Evolutionary conservation across 2,113 vertebrate genomes (phyloP).

Genomic region (Nansenia antarctica): DNA sequence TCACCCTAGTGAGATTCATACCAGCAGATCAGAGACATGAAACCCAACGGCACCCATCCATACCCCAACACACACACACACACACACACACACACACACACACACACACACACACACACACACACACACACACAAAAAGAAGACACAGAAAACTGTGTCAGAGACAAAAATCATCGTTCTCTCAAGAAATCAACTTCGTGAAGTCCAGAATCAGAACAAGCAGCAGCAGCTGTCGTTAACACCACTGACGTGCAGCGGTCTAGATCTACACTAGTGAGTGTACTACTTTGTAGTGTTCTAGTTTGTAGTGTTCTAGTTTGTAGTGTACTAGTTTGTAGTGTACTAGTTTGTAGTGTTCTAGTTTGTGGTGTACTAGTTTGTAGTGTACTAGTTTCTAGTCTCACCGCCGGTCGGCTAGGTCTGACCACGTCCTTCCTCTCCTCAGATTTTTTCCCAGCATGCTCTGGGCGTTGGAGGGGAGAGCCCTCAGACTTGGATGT

Average conservation of each 20-base stretch:
- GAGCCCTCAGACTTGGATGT: slow-evolving; percentile 96
- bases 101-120: slow-evolving; percentile 13
- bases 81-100: slow-evolving; percentile 13
- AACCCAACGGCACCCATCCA: slow-evolving; percentile 12
- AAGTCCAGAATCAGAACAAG: too few relatives aligned
- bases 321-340: slow-evolving; percentile 25
- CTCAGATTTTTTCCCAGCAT: slow-evolving; percentile 85
- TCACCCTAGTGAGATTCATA: slow-evolving; percentile 37
- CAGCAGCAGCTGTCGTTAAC: background rate
- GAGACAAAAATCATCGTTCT: background rate
- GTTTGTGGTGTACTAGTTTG: slow-evolving; percentile 16
- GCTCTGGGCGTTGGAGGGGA: slow-evolving; percentile 87
- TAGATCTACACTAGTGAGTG: background rate
- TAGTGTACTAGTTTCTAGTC: slow-evolving; percentile 52
- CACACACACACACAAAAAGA: background rate
- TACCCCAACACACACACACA: background rate
- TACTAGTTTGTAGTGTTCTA: slow-evolving; percentile 18
- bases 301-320: slow-evolving; percentile 33
- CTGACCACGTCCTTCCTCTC: slow-evolving; percentile 89
- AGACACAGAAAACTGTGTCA: slow-evolving; percentile 3
- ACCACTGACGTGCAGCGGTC: background rate
- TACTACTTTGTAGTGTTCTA: slow-evolving; percentile 13
- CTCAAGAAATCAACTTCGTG: background rate
- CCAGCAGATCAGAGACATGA: slow-evolving; percentile 41
- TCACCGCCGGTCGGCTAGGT: slow-evolving; percentile 89